Evolutionary conservation across 1,140 invertebrate genomes (phyloP), one percentile per base, ranked within the genome.

Genomic region (Cherax destructor): DNA sequence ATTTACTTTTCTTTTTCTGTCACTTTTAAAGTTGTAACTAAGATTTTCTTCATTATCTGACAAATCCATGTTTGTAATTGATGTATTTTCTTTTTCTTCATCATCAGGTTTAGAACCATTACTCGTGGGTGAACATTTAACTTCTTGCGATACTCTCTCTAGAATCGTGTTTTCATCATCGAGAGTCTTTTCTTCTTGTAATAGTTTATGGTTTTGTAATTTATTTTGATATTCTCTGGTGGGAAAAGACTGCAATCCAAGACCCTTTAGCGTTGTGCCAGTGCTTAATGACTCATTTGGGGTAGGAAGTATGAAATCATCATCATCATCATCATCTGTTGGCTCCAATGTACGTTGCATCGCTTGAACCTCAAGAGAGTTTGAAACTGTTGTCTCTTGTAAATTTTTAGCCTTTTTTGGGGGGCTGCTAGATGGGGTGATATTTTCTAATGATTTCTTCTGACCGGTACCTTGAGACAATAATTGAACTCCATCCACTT

Each of bases 1-100:
- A 74, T 74, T 74, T 74, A 74, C 24, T 7, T 74, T 74, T 74
- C 69, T 74, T 74, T 74, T 74, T 30, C 69, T 74, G n/a, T 74
- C 69, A 30, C 21, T 74, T 30, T 74, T 74, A 30, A 30, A 30
- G 69, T 74, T 74, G 30, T 21, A 74, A 21, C 69, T 74, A 30
- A 30, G 69, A 30, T 74, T 74, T 74, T 74, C 69, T 30, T 74
- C 69, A 74, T 30, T 24, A 10, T 74, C 69, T 74, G 69, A 74
- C 24, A 30, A 21, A 21, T 24, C 69, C 69, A 74, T 30, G 21
- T 74, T 30, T 74, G 69, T 9, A 30, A 5, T 30, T 1, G 21
- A 74, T 30, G 21, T 74, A 74, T 74, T 24, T 74, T 30, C 24
- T 74, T 74, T 74, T 30, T 30, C 69, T 30, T 74, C 24, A 30